phyloP scores from a whole-genome alignment of 2,888 invertebrate genomes.

The Microchrysa polita region DNA sequence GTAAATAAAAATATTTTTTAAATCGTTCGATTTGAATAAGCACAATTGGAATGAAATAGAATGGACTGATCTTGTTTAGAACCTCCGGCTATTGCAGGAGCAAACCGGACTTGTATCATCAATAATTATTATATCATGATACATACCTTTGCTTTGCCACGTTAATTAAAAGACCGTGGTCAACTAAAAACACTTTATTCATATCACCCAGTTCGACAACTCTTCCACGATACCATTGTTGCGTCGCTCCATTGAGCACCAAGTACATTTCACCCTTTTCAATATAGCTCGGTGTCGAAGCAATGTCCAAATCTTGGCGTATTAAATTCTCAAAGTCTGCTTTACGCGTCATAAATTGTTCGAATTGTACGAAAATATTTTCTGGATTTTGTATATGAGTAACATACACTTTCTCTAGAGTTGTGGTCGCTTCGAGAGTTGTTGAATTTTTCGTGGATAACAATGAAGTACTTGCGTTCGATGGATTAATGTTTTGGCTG shows the following conservation, averaged over 20 bases:
- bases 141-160: conserved; percentile 67
- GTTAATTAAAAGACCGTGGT: conserved; percentile 70
- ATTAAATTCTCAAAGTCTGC: conserved; percentile 46
- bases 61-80: neutral
- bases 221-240: conserved; percentile 72
- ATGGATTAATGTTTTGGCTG: too few relatives aligned
- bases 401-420: conserved; percentile 64
- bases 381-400: conserved; percentile 69
- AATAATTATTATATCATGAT: neutral
- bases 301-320: conserved; percentile 50
- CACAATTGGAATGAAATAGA: too few relatives aligned
- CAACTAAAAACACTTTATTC: conserved; percentile 71
- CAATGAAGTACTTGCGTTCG: conserved; percentile 10
- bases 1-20: neutral
- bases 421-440: neutral
- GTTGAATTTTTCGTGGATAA: neutral
- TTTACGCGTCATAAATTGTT: neutral
- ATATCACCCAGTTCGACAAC: conserved; percentile 56
- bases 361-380: conserved; percentile 68
- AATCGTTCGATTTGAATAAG: too few relatives aligned
- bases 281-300: conserved; percentile 52
- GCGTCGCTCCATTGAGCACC: conserved; percentile 67
- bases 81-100: neutral
- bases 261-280: conserved; percentile 71
- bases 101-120: neutral